Conservation (phyloP, 2,888 invertebrate genomes). For the Spilosoma lubricipeda region DNA sequence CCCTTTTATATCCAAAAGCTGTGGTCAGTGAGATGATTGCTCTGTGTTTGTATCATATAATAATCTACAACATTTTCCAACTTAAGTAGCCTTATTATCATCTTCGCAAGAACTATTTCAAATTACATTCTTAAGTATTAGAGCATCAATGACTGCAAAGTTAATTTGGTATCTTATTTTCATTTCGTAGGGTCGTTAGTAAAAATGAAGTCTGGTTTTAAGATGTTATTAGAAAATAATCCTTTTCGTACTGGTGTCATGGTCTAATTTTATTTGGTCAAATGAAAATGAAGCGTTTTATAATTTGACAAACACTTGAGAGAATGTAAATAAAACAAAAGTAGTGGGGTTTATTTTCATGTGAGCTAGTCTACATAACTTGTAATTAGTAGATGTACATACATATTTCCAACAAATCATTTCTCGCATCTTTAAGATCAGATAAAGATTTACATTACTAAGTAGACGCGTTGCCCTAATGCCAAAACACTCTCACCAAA, state of each 20-base stretch:
- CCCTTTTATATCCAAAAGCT: slow-evolving; percentile 74
- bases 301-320: slow-evolving; percentile 48
- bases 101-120: slow-evolving; percentile 43
- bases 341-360: slow-evolving; percentile 1
- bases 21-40: slow-evolving; percentile 70
- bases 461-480: background rate
- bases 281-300: slow-evolving; percentile 34
- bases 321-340: slow-evolving; percentile 33
- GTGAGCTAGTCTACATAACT: slow-evolving; percentile 23
- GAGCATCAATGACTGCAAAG: slow-evolving; percentile 28
- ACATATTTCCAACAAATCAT: background rate
- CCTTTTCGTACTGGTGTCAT: slow-evolving; percentile 33
- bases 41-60: slow-evolving; percentile 55
- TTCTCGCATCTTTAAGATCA: background rate
- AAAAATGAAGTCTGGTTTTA: slow-evolving; percentile 46
- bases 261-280: slow-evolving; percentile 44
- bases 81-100: slow-evolving; percentile 29
- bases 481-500: background rate
- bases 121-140: slow-evolving; percentile 21
- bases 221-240: slow-evolving; percentile 29
- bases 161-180: slow-evolving; percentile 47
- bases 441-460: background rate
- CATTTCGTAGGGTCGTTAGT: slow-evolving; percentile 64
- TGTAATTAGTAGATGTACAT: slow-evolving; percentile 17
- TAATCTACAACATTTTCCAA: slow-evolving; percentile 11